Percentiles rank a stretch among this genome's conserved stretches.
Evolutionary conservation across 2,888 invertebrate genomes (phyloP).

Genomic region (Netelia inedita): DNA sequence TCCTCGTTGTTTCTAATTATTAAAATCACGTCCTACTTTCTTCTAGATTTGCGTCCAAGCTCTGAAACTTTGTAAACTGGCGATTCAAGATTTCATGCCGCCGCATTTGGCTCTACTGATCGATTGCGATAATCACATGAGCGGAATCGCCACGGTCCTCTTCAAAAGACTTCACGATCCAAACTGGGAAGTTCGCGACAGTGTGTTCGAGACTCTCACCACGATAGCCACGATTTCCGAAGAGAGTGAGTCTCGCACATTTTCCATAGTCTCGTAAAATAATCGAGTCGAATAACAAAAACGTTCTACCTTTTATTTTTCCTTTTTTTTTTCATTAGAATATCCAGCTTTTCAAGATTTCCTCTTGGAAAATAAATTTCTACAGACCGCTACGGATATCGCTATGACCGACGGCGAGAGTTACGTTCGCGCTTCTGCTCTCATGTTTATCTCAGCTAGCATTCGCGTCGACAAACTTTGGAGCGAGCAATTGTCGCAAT

Average conservation of each 20-base stretch:
- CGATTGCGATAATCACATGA: conserved; percentile 88
- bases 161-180: conserved; percentile 90
- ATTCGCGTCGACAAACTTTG: conserved; percentile 89
- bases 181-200: conserved; percentile 93
- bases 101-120: conserved; percentile 91
- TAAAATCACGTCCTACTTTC: background rate
- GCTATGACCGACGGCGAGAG: conserved; percentile 90
- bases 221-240: conserved; percentile 90
- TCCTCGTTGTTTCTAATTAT: background rate
- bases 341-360: conserved; percentile 92
- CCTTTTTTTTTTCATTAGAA: conserved; percentile 86
- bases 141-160: conserved; percentile 89
- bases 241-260: conserved; percentile 87
- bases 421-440: conserved; percentile 92
- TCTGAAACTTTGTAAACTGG: conserved; percentile 89
- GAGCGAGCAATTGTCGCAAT: conserved; percentile 87
- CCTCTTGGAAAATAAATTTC: conserved; percentile 88
- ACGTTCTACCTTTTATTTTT: background rate
- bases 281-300: background rate
- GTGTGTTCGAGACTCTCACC: conserved; percentile 90
- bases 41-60: conserved; percentile 90
- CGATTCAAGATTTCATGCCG: conserved; percentile 91
- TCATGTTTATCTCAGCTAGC: conserved; percentile 90
- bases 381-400: conserved; percentile 89
- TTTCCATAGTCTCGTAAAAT: background rate